Base-by-base conservation (phyloP, 2,797 vertebrate species). In the Lateolabrax maculatus region DNA sequence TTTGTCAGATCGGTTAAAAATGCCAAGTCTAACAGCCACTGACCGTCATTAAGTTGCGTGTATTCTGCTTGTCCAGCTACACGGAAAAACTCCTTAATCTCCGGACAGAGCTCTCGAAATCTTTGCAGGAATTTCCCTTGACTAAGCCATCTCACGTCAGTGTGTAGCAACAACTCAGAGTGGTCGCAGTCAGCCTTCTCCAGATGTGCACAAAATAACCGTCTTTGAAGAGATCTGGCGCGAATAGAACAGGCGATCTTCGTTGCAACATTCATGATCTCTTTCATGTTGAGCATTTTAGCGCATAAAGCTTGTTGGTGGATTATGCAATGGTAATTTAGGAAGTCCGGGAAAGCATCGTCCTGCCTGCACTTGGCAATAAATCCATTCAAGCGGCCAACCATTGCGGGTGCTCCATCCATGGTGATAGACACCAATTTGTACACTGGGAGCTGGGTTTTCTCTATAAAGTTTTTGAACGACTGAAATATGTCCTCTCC, bases 401-500 rank as follows among this genome's bases (percentile, higher is more conserved):
- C 13, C 61, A 71, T 83, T 2, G n/a, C 13, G 1, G 75, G 60
- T 1, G 37, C 37, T 0, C 39, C 8, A 0, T 77, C 57, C 1
- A 1, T 67, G 48, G 61, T 55, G 46, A 71, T 62, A 1, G 58
- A 41, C 39, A 62, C 41, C 29, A 72, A 53, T 51, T 70, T 78
- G 8, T 0, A 74, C 21, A 69, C 52, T 29, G 37, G 74, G 41
- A 70, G 37, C 65, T 77, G 70, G 13, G n/a, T 65, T 73, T 80
- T 74, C 39, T 70, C 18, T 0, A 55, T 52, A 75, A 75, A 77
- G 52, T 70, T 79, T 71, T 79, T 76, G 4, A 43, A 77, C 1
- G 58, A 65, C 46, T 68, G 52, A 75, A 84, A 83, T 0, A 85
- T 67, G 49, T 79, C 66, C 36, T 67, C 61, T 34, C 71, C 37